Evolutionary conservation across 1,140 invertebrate species (phyloP).

Genomic region (Harpegnathos saltator): DNA sequence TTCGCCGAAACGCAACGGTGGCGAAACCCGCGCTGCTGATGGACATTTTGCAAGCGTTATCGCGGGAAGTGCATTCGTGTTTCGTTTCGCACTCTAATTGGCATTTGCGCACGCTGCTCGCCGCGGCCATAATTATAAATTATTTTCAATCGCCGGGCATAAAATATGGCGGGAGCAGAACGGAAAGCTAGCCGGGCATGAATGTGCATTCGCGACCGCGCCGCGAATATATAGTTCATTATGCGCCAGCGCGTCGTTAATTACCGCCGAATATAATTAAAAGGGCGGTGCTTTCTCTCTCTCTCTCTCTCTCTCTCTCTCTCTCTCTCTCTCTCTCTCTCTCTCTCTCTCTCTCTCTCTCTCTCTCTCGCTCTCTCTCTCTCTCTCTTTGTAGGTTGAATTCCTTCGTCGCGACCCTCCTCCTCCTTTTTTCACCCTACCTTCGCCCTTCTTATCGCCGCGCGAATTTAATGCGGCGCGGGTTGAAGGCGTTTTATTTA

Average conservation of each 20-base stretch:
- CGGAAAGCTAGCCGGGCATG: conserved; percentile 16
- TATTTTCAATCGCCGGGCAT: conserved; percentile 71
- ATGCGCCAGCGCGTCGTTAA: conserved; percentile 73
- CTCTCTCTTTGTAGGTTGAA: neutral
- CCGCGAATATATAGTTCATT: conserved; percentile 75
- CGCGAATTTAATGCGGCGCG: conserved; percentile 29
- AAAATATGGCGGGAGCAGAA: conserved; percentile 61
- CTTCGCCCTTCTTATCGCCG: conserved; percentile 24
- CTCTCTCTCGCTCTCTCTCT: too few species aligned
- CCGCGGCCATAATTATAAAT: conserved; percentile 67
- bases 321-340: too few species aligned
- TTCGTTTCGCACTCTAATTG: conserved; percentile 73
- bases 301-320: too few species aligned
- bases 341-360: neutral
- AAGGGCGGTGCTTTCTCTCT: conserved; percentile 29
- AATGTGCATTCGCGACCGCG: conserved; percentile 58
- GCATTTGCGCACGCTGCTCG: conserved; percentile 47
- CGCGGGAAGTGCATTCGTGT: conserved; percentile 19
- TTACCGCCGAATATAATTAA: conserved; percentile 74
- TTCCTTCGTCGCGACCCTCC: conserved; percentile 30
- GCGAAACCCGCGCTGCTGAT: conserved; percentile 11
- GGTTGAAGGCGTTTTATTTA: conserved; percentile 29
- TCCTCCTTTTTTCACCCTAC: neutral
- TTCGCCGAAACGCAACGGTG: neutral
- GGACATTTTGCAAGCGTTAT: conserved; percentile 36